A percentile compares a stretch with the other conserved stretches of the same genome.
phyloP scores from a whole-genome alignment of 2,113 vertebrate species.

The Lophius piscatorius region DNA sequence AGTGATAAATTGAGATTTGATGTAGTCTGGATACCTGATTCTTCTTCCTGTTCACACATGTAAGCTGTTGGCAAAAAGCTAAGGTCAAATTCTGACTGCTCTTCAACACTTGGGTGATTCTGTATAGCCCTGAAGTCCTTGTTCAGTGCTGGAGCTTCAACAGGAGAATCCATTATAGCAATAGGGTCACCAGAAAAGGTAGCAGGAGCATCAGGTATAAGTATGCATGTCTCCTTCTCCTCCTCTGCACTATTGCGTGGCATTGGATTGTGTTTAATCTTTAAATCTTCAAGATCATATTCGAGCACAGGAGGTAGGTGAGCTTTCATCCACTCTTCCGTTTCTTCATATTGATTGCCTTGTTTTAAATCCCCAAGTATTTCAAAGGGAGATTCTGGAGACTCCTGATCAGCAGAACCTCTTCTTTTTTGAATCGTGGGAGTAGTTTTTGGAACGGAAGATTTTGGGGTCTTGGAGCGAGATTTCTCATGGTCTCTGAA shows the following conservation, averaged over 20 bases:
- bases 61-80: constrained; percentile 82
- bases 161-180: constrained; percentile 76
- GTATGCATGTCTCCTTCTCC: constrained; percentile 39
- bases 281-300: constrained; percentile 69
- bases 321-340: constrained; percentile 77
- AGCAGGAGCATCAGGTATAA: constrained; percentile 51
- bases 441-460: not conserved
- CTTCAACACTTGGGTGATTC: constrained; percentile 63
- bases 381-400: constrained; percentile 90
- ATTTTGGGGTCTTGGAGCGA: constrained; percentile 28
- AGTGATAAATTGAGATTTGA: constrained; percentile 22
- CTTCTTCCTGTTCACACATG: constrained; percentile 78
- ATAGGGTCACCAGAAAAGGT: constrained; percentile 73
- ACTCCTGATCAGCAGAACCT: constrained; percentile 31
- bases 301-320: constrained; percentile 78
- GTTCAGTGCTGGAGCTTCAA: constrained; percentile 41
- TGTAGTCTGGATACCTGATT: constrained; percentile 38
- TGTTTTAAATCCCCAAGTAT: constrained; percentile 81
- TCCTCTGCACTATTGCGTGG: constrained; percentile 52
- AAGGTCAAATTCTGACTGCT: constrained; percentile 78
- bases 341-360: constrained; percentile 83
- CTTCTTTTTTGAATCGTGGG: not conserved
- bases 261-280: constrained; percentile 49
- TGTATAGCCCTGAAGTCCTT: constrained; percentile 37
- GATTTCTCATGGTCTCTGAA: constrained; percentile 72